Conservation (phyloP, 2,113 vertebrate genomes). For the Chaetura pelagica region DNA sequence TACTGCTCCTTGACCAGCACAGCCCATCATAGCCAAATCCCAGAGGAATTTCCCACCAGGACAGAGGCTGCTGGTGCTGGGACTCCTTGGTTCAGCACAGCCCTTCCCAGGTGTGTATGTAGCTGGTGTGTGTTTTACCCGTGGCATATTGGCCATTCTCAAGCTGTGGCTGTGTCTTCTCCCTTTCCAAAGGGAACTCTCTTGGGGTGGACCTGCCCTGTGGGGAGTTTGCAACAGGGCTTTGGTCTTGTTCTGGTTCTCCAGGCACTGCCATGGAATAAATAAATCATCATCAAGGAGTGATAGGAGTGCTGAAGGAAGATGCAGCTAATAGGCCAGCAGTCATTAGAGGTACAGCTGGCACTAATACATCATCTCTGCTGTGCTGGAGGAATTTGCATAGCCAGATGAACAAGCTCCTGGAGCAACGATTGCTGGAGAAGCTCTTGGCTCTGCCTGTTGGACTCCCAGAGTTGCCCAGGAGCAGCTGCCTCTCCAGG, state of each 20-base stretch:
- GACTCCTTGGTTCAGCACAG: not conserved
- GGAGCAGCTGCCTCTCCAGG: not conserved
- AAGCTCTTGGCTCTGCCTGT: not conserved
- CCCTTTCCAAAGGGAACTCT: not conserved
- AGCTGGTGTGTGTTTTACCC: no score
- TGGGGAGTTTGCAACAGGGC: not conserved
- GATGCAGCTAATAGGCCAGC: not conserved
- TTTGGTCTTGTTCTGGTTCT: not conserved
- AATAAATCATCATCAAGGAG: not conserved
- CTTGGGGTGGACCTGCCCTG: fast-evolving
- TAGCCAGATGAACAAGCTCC: not conserved
- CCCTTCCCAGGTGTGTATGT: not conserved
- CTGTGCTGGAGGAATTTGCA: not conserved
- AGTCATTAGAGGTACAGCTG: slow-evolving; percentile 20
- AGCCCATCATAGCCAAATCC: not conserved
- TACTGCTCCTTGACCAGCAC: not conserved
- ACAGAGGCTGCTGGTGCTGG: not conserved
- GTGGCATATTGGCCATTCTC: fast-evolving
- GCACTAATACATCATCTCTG: not conserved
- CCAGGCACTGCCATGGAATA: not conserved
- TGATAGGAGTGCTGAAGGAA: not conserved
- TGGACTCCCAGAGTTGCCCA: not conserved
- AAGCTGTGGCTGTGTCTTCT: fast-evolving
- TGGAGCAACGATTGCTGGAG: not conserved
- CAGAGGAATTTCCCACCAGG: not conserved